Evolutionary conservation across 1,140 invertebrate genomes (phyloP).

Genomic region (Ceratina japonica): DNA sequence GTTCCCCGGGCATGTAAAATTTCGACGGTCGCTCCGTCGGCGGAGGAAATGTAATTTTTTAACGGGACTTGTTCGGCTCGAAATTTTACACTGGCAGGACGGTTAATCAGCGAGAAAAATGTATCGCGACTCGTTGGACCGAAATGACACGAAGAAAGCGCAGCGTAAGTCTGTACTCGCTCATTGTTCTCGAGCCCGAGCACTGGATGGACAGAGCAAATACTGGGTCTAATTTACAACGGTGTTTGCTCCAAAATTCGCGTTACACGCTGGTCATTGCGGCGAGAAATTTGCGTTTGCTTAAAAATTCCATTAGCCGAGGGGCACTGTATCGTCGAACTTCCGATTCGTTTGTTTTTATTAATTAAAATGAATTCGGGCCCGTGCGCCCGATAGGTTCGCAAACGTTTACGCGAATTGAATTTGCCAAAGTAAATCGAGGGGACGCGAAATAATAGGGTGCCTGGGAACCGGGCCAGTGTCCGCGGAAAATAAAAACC

Average conservation of each 20-base stretch:
- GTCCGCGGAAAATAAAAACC: conserved; percentile 8
- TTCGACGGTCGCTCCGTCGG: too few relatives aligned
- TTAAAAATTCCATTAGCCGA: conserved; percentile 62
- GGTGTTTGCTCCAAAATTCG: conserved; percentile 57
- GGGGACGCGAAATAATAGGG: conserved; percentile 13
- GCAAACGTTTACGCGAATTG: conserved; percentile 39
- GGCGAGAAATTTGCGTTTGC: conserved; percentile 55
- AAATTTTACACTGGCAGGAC: conserved; percentile 29
- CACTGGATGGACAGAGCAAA: conserved; percentile 45
- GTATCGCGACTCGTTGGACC: neutral
- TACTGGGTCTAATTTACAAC: conserved; percentile 55
- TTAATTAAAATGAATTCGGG: conserved; percentile 51
- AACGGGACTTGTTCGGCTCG: neutral
- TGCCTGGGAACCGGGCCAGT: neutral
- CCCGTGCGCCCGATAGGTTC: neutral
- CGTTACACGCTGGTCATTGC: conserved; percentile 25
- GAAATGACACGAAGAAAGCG: neutral
- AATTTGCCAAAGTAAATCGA: conserved; percentile 30
- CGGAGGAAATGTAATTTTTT: too few relatives aligned
- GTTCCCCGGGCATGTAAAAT: too few relatives aligned
- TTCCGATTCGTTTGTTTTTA: conserved; percentile 57
- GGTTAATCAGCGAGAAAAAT: neutral
- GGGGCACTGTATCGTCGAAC: neutral
- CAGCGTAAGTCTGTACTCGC: neutral
- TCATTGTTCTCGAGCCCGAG: conserved; percentile 10